A percentile compares a stretch with the other conserved stretches of the same genome.
These are phyloP conservation scores for Clunio marinus DNA, from an alignment of 2,888 invertebrate species.

Conservation along the genomic window DNA sequence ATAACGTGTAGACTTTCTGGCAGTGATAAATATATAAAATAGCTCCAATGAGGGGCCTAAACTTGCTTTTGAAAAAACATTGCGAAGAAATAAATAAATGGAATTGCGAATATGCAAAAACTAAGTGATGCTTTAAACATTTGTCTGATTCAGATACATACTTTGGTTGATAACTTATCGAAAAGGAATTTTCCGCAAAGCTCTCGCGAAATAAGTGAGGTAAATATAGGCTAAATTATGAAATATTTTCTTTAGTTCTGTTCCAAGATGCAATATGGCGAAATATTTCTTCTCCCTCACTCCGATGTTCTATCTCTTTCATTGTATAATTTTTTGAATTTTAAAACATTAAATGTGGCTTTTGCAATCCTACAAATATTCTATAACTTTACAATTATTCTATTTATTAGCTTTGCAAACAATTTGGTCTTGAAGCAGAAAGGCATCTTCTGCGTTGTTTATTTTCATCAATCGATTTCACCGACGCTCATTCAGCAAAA, in stretches of 20 bases:
- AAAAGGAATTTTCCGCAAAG: constrained; percentile 93
- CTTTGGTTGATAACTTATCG: constrained; percentile 90
- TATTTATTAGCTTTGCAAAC: constrained; percentile 69
- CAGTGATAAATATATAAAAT: constrained; percentile 23
- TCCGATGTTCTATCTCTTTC: background rate
- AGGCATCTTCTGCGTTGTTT: constrained; percentile 93
- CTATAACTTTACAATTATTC: too few species aligned
- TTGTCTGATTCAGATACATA: constrained; percentile 98
- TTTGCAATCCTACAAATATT: too few species aligned
- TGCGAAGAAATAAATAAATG: constrained; percentile 31
- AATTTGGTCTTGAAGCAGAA: constrained; percentile 95
- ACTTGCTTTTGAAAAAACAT: constrained; percentile 18
- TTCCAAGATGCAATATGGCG: constrained; percentile 23
- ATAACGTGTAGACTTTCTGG: background rate
- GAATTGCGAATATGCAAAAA: constrained; percentile 32
- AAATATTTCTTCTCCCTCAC: background rate
- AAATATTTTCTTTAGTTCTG: background rate
- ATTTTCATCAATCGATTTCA: constrained; percentile 84
- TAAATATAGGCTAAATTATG: constrained; percentile 48
- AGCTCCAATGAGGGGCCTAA: constrained; percentile 39
- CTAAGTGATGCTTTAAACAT: constrained; percentile 84
- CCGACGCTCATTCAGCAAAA: constrained; percentile 58
- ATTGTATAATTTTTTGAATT: too few species aligned
- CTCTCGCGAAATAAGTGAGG: constrained; percentile 83
- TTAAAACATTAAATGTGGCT: too few species aligned